Conservation (phyloP, 2,113 vertebrate genomes). For the Solea senegalensis region DNA sequence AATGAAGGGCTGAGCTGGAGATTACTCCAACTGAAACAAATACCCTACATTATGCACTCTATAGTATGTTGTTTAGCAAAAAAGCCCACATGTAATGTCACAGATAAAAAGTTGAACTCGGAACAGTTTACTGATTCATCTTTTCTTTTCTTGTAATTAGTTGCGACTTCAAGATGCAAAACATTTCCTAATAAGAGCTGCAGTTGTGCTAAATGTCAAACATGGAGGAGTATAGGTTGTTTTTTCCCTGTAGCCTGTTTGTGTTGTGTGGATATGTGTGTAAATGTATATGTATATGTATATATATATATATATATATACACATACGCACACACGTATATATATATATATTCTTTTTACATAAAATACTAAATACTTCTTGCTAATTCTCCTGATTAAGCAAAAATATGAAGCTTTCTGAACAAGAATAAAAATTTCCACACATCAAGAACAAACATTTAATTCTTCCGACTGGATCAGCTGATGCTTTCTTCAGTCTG, state of each 20-base stretch:
- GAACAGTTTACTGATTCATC: background rate
- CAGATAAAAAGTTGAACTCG: conserved; percentile 12
- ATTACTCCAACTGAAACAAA: conserved; percentile 54
- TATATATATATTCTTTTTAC: no score
- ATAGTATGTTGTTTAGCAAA: conserved; percentile 20
- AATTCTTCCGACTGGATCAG: conserved; percentile 36
- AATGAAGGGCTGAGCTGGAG: conserved; percentile 45
- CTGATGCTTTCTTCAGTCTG: conserved; percentile 48
- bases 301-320: no score
- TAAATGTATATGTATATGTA: no score
- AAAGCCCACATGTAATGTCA: conserved; percentile 6
- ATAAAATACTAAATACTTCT: no score
- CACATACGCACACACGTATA: no score
- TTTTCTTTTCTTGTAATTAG: background rate
- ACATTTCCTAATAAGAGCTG: background rate
- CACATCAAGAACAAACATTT: background rate
- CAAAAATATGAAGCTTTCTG: no score
- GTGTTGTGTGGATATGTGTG: background rate
- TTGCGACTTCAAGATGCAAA: background rate
- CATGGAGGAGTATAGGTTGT: conserved; percentile 5
- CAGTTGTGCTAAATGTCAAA: conserved; percentile 10
- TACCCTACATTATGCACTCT: conserved; percentile 12
- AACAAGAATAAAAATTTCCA: no score
- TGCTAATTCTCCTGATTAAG: no score
- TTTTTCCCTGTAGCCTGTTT: background rate